Evolutionary conservation across 2,888 invertebrate genomes (phyloP).

Genomic region (Xanthia togata): DNA sequence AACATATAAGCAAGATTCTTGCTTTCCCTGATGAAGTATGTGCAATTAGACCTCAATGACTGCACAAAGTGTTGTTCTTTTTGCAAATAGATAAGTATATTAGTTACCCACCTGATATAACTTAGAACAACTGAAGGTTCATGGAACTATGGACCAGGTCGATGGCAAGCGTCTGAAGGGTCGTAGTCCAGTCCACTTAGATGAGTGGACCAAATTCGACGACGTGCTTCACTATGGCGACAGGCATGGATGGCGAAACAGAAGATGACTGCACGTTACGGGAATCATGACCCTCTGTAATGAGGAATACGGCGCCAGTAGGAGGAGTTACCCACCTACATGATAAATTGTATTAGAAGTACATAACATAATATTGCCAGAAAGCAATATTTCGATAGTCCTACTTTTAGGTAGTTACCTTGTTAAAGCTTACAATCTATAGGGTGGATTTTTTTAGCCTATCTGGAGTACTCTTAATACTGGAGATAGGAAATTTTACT

Average conservation of each 20-base stretch:
- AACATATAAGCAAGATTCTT: conserved; percentile 8
- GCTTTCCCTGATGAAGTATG: not conserved
- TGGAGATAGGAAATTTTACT: no score
- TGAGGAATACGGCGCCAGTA: not conserved
- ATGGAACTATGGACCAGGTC: not conserved
- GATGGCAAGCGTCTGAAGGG: not conserved
- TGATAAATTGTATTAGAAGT: not conserved
- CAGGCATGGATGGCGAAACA: not conserved
- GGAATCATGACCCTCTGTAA: not conserved
- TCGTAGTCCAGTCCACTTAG: not conserved
- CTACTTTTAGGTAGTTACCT: no score
- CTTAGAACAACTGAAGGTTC: not conserved
- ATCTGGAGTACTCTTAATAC: no score
- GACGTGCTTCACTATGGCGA: not conserved
- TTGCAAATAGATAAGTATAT: not conserved
- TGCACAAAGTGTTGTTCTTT: not conserved
- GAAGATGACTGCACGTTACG: not conserved
- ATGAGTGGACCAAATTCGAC: not conserved
- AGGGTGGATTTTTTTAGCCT: no score
- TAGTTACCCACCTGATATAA: not conserved
- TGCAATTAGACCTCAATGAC: conserved; percentile 7
- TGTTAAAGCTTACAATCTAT: not conserved
- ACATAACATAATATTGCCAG: not conserved
- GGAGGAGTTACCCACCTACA: not conserved
- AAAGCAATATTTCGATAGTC: not conserved